Evolutionary conservation across 2,888 invertebrate species (phyloP), one percentile per base, ranked within the genome.

Genomic region (Aphidius colemani): DNA sequence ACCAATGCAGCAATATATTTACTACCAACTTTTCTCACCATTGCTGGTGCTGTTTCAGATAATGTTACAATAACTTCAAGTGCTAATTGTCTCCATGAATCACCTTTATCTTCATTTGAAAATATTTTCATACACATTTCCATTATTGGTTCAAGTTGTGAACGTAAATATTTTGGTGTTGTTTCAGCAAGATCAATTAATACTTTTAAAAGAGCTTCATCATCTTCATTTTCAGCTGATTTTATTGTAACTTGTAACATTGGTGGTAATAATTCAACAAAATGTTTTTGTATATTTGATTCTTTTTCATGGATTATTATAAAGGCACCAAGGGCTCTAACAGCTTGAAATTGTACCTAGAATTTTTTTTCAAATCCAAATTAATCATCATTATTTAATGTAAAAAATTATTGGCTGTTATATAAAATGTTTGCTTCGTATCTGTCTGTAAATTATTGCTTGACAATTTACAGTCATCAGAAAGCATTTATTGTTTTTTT

Each of bases 291-390:
- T 66, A 98, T 90, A 63, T 89, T 88, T n/a, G 90, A 88, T 78
- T 98, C 97, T 80, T 96, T 96, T 70, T 98, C 97, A 79, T 99
- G 96, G 48, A 94, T 88, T 69, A 95, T 85, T 66, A 98, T 91
- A 78, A 98, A 99, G 1, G 94, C 91, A 30, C 92, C 91, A 10
- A 94, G 87, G 7, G 94, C 93, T 74, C 93, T 88, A 1, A 93
- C 93, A 1, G 93, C 93, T 84, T 94, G 93, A 70, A 90, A 89
- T 71, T 90, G 87, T 5, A 94, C 84, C 84, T 84, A 60, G 11
- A 66, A 61, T 51, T 43, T 39, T 50, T 56, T 10, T 43, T n/a
- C n/a, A 53, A 41, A 58, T 48, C 59, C 13, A 44, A 43, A 57
- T 63, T 7, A 18, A 18, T 18, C 13, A 18, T 18, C 13, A 18